Base-by-base conservation (phyloP, 2,797 vertebrate genomes). In the Sebastes diaconus region DNA sequence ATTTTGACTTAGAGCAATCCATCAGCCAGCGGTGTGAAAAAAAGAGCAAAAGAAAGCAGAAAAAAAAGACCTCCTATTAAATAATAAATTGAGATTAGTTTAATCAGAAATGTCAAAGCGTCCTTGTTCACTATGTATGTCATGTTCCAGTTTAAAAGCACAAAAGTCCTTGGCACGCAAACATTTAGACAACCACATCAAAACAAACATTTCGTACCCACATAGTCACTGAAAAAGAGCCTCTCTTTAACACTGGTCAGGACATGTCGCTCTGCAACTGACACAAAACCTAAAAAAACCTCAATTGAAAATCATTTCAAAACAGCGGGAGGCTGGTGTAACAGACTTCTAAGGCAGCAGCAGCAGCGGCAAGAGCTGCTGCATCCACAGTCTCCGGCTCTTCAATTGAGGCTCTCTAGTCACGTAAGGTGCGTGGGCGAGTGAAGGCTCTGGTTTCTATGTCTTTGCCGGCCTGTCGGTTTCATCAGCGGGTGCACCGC, bases 341-440 rank as follows among this genome's bases (percentile, higher is more conserved):
- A 57, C 90, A 83, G 80, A 87, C 85, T 84, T 90, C 59, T 81
- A 85, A 88, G 75, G 82, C 81, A 69, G 80, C 81, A 69, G 80
- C 83, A 52, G 85, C 84, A 59, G 87, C 80, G 10, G 81, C 68
- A 25, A 59, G 75, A 78, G 84, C 88, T 76, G 87, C 90, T 75
- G 84, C 86, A 85, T 93, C 84, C 84, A 73, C 84, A 70, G 79
- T 88, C 86, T 84, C 73, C n/a, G 65, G 81, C 88, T 88, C 87
- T 86, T 88, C 92, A 89, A 83, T 87, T 83, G 86, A 94, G 84
- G 73, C 84, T 91, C 87, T 90, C 90, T 78, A 92, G 90, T 90
- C 91, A 88, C 87, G 92, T 92, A 90, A 89, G 88, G 84, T 85
- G 93, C 86, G 92, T 94, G 91, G 93, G 92, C 85, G 91, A 90